Conservation (phyloP, 2,888 invertebrate genomes). For the Rhingia rostrata region DNA sequence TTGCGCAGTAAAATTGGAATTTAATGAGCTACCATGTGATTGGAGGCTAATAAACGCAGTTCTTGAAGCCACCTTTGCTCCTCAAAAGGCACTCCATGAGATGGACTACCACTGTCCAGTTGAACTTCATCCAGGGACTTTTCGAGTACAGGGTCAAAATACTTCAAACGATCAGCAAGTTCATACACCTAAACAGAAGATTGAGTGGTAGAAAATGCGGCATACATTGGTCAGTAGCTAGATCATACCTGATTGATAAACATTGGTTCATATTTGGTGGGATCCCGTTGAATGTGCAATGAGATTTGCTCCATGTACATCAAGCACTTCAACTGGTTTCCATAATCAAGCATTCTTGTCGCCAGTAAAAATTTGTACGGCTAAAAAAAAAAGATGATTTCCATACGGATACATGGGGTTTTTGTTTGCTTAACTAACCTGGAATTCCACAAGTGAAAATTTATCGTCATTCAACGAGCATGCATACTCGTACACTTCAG, state of each 20-base stretch:
- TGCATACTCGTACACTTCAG: conserved; percentile 97
- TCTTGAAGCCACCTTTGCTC: conserved; percentile 82
- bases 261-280: conserved; percentile 83
- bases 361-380: conserved; percentile 93
- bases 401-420: conserved; percentile 6
- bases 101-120: conserved; percentile 77
- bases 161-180: conserved; percentile 87
- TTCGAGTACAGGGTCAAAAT: conserved; percentile 86
- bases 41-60: conserved; percentile 78
- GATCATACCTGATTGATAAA: conserved; percentile 84
- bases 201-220: neutral
- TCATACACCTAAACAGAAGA: conserved; percentile 81
- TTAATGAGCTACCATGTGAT: conserved; percentile 73
- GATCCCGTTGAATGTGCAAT: conserved; percentile 86
- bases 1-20: neutral
- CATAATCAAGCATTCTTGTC: conserved; percentile 89
- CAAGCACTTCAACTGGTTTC: conserved; percentile 90
- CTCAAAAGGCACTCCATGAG: conserved; percentile 76
- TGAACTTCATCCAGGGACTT: conserved; percentile 80
- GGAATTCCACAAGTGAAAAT: conserved; percentile 89
- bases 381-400: conserved; percentile 82
- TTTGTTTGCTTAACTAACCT: conserved; percentile 83
- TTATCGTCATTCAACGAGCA: conserved; percentile 90
- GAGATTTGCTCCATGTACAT: conserved; percentile 93
- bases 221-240: neutral